Conservation (phyloP, 2,113 vertebrate species). For the Pleuronectes platessa region DNA sequence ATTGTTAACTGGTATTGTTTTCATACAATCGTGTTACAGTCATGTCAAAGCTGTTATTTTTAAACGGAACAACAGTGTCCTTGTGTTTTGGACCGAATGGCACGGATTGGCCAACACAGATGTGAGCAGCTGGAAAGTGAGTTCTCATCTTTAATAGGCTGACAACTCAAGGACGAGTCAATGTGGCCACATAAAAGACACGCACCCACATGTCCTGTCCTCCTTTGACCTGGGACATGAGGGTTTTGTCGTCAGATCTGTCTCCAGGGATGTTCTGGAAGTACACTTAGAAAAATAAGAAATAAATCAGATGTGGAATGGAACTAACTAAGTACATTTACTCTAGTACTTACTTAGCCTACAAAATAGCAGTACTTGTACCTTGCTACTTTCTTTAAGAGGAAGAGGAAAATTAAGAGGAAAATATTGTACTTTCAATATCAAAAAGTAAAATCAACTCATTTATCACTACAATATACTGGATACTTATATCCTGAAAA, state of each 20-base stretch:
- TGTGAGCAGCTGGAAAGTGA: background rate
- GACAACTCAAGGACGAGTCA: conserved; percentile 22
- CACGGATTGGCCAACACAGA: conserved; percentile 17
- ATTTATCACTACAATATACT: too few relatives aligned
- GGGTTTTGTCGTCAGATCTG: background rate
- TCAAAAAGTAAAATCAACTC: too few relatives aligned
- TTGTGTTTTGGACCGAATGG: conserved; percentile 3
- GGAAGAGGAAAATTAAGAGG: too few relatives aligned
- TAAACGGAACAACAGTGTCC: background rate
- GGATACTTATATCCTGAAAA: too few relatives aligned
- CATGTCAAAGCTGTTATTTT: background rate
- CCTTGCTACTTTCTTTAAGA: too few relatives aligned
- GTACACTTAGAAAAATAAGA: too few relatives aligned
- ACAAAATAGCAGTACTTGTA: too few relatives aligned
- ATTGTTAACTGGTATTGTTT: background rate
- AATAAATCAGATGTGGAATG: too few relatives aligned
- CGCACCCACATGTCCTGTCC: background rate
- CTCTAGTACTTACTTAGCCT: too few relatives aligned
- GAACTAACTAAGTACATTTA: too few relatives aligned
- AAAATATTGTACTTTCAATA: too few relatives aligned
- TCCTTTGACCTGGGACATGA: background rate
- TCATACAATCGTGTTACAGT: background rate
- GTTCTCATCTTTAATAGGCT: conserved; percentile 12
- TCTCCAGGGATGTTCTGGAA: background rate
- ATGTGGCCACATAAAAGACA: background rate